Evolutionary conservation across 2,888 invertebrate species (phyloP).

Genomic region (Diarsia mendica): DNA sequence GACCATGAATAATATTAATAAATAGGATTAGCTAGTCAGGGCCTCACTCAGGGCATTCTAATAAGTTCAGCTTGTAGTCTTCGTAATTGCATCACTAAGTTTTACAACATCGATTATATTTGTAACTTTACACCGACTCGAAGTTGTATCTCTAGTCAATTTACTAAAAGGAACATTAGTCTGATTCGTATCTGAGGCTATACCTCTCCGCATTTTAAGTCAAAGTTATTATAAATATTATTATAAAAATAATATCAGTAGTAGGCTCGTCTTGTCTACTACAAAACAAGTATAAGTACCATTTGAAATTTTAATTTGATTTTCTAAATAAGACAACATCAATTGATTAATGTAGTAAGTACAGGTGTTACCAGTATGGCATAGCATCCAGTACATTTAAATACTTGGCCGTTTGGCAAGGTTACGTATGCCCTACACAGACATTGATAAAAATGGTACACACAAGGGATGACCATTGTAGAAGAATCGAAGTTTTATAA

Average conservation of each 20-base stretch:
- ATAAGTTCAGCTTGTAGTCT: slow-evolving; percentile 25
- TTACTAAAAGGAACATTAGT: slow-evolving; percentile 56
- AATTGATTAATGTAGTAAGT: slow-evolving; percentile 48
- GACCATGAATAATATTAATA: slow-evolving; percentile 15
- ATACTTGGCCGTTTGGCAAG: slow-evolving; percentile 46
- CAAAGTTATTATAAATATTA: slow-evolving; percentile 31
- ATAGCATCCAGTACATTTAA: slow-evolving; percentile 45
- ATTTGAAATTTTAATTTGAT: slow-evolving; percentile 11
- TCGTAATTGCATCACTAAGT: slow-evolving; percentile 29
- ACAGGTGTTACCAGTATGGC: slow-evolving; percentile 31
- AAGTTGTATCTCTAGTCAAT: slow-evolving; percentile 31
- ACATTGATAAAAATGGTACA: slow-evolving; percentile 32
- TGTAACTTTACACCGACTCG: slow-evolving; percentile 19
- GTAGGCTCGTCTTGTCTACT: slow-evolving; percentile 16
- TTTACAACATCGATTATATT: slow-evolving; percentile 32
- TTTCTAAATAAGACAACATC: slow-evolving; percentile 40
- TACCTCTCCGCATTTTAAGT: slow-evolving; percentile 17
- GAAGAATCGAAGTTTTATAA: slow-evolving; percentile 36
- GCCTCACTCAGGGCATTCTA: not conserved
- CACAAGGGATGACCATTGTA: slow-evolving; percentile 10
- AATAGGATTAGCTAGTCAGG: slow-evolving; percentile 1
- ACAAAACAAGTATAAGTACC: slow-evolving; percentile 31
- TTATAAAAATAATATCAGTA: slow-evolving; percentile 48
- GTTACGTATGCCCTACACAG: slow-evolving; percentile 24
- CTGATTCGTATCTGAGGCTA: slow-evolving; percentile 28